A percentile compares a stretch with the other conserved stretches of the same genome.
phyloP scores from a whole-genome alignment of 2,113 vertebrate species.

The Sciurus niger region DNA sequence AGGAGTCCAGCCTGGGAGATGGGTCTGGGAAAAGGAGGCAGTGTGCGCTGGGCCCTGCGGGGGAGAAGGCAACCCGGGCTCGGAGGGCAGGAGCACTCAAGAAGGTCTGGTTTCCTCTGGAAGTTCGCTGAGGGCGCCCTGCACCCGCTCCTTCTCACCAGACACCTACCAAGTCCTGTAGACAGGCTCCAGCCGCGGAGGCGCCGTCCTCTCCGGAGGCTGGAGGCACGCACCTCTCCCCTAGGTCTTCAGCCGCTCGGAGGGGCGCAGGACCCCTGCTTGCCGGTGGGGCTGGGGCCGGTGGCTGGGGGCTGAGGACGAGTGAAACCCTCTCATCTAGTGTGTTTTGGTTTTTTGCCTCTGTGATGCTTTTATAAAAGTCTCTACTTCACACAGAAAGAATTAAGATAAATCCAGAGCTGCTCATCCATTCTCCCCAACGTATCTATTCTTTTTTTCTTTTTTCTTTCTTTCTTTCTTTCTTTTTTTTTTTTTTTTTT shows the following conservation, averaged over 20 bases:
- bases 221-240: neutral
- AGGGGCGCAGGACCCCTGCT: neutral
- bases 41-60: neutral
- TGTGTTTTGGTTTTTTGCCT: neutral
- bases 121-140: neutral
- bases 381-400: conserved; percentile 15
- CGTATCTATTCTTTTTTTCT: neutral
- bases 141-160: neutral
- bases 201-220: too few relatives aligned
- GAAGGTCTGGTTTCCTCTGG: neutral
- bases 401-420: conserved; percentile 18
- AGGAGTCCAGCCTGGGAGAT: neutral
- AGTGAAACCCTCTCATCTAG: neutral
- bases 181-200: neutral
- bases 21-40: neutral
- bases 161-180: neutral
- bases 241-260: neutral
- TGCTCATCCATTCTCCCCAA: neutral
- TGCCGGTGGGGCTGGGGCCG: too few relatives aligned
- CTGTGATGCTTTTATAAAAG: neutral
- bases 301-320: rapidly evolving
- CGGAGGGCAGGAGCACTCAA: neutral
- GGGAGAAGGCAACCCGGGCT: neutral
- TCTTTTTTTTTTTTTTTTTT: too few relatives aligned
- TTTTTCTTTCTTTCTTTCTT: too few relatives aligned